A percentile compares a stretch with the other conserved stretches of the same genome.
These are phyloP conservation scores for Ophiothrix spiculata DNA, from an alignment of 35 echinoderm and acorn worm species.

Conservation along the genomic window DNA sequence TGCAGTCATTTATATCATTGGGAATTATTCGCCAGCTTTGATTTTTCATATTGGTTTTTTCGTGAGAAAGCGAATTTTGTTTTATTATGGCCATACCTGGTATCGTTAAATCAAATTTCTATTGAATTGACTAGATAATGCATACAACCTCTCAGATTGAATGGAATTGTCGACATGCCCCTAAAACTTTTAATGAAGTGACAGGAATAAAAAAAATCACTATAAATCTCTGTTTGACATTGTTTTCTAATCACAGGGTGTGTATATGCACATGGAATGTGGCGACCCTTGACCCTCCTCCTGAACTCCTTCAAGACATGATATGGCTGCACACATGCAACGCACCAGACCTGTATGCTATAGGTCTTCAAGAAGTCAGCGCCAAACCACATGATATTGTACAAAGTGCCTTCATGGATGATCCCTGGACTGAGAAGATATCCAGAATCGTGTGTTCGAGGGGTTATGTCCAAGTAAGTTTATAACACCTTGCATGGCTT, in stretches of 20 bases:
- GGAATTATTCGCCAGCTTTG: too few species aligned
- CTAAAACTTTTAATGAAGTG: too few species aligned
- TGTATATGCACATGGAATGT: slow-evolving; percentile 91
- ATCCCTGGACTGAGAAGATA: slow-evolving; percentile 92
- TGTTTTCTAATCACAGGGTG: slow-evolving; percentile 65
- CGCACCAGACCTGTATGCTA: slow-evolving; percentile 73
- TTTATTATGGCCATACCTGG: too few species aligned
- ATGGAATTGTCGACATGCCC: too few species aligned
- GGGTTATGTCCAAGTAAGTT: slow-evolving; percentile 80
- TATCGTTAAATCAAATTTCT: too few species aligned
- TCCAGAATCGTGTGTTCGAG: slow-evolving; percentile 61
- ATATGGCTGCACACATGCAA: slow-evolving; percentile 69
- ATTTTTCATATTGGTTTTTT: too few species aligned
- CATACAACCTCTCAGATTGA: too few species aligned
- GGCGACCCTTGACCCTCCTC: slow-evolving; percentile 74
- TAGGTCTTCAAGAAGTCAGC: slow-evolving; percentile 92
- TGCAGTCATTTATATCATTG: too few species aligned
- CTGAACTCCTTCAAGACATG: slow-evolving; percentile 61
- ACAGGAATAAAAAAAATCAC: too few species aligned
- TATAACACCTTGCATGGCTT: too few species aligned
- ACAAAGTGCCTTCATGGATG: slow-evolving; percentile 70
- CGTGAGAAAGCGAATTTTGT: too few species aligned
- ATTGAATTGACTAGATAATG: too few species aligned
- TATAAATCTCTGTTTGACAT: slow-evolving; percentile 20
- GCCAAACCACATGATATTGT: slow-evolving; percentile 92